Conservation (phyloP, 2,113 vertebrate genomes). For the Lepisosteus osseus region DNA sequence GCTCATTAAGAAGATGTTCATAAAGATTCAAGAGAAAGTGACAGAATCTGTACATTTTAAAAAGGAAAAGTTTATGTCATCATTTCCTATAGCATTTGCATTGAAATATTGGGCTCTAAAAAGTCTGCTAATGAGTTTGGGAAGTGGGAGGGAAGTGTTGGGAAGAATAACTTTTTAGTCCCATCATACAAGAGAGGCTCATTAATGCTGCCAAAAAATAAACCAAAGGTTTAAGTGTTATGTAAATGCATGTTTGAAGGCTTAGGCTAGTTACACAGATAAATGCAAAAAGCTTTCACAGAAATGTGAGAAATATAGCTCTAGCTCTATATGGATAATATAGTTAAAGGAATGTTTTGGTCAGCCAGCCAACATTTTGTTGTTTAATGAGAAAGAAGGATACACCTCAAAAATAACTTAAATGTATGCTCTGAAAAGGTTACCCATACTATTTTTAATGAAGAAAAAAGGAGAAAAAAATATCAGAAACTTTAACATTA, state of each 20-base stretch:
- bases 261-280: constrained; percentile 38
- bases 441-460: constrained; percentile 29
- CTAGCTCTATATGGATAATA: constrained; percentile 20
- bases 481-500: not conserved
- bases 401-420: constrained; percentile 22
- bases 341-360: constrained; percentile 17
- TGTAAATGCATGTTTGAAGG: constrained; percentile 46
- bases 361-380: no score
- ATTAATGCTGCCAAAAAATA: constrained; percentile 38
- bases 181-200: constrained; percentile 13
- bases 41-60: not conserved
- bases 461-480: constrained; percentile 34
- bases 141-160: no score
- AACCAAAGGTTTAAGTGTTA: constrained; percentile 44
- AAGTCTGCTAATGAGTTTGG: no score
- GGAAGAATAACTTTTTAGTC: no score
- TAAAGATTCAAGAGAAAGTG: not conserved
- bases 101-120: no score
- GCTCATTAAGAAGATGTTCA: not conserved
- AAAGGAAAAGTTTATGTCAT: no score
- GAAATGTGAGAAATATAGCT: constrained; percentile 38
- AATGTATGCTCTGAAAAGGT: constrained; percentile 26
- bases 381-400: not conserved
- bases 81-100: no score
- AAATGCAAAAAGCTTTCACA: constrained; percentile 43